These are phyloP conservation scores for Murina feae DNA, from an alignment of 2,113 vertebrate species.

Conservation along the genomic window DNA sequence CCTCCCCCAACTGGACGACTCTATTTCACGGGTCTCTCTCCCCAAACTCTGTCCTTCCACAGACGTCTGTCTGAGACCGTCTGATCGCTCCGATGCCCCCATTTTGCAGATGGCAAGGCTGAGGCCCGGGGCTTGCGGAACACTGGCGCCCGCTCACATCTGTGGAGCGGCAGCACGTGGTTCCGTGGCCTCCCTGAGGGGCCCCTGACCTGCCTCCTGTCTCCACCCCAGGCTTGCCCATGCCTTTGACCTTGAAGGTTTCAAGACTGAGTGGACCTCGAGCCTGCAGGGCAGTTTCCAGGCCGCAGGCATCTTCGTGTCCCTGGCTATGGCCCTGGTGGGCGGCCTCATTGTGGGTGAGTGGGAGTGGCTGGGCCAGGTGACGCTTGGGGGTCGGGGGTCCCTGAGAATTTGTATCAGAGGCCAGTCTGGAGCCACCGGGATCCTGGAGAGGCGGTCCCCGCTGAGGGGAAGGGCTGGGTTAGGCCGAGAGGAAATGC, in stretches of 20 bases:
- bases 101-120: background rate
- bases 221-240: conserved; percentile 79
- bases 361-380: conserved; percentile 27
- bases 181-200: background rate
- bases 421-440: background rate
- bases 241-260: conserved; percentile 80
- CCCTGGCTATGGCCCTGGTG: conserved; percentile 88
- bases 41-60: background rate
- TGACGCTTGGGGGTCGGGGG: background rate
- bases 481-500: background rate
- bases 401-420: background rate
- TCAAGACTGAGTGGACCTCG: conserved; percentile 48
- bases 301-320: conserved; percentile 88
- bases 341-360: conserved; percentile 92
- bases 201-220: conserved; percentile 8
- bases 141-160: background rate
- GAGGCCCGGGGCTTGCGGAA: background rate
- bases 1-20: background rate
- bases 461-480: background rate
- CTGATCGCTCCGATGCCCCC: background rate
- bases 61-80: background rate
- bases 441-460: background rate
- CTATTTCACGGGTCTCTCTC: background rate
- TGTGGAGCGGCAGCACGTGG: background rate
- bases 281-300: conserved; percentile 89